A percentile compares a stretch with the other conserved stretches of the same genome.
phyloP scores from a whole-genome alignment of 2,888 invertebrate genomes.

The Limnephilus lunatus region DNA sequence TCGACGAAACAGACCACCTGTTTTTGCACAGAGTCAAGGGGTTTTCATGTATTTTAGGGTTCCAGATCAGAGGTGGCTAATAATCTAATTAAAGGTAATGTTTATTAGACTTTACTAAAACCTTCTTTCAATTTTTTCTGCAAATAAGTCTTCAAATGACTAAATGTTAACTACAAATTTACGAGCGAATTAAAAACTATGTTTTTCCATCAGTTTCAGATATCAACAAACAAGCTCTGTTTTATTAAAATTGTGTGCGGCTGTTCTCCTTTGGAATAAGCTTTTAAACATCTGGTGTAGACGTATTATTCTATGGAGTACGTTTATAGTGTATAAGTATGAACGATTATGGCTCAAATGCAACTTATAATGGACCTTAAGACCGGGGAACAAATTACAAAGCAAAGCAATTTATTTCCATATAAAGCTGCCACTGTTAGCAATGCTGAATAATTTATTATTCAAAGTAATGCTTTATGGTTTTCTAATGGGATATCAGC shows the following conservation, averaged over 20 bases:
- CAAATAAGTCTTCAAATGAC: background rate
- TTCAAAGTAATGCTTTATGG: background rate
- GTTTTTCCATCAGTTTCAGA: background rate
- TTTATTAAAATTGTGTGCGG: background rate
- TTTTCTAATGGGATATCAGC: background rate
- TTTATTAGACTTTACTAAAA: too few species aligned
- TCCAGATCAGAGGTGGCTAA: too few species aligned
- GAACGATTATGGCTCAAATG: conserved; percentile 7
- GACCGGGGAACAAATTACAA: conserved; percentile 18
- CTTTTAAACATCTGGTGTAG: conserved; percentile 23
- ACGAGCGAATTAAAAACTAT: background rate
- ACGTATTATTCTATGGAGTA: background rate
- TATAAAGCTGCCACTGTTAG: background rate
- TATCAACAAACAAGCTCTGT: background rate
- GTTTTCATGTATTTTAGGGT: too few species aligned
- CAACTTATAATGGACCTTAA: conserved; percentile 34
- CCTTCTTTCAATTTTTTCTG: background rate
- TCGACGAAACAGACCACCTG: too few species aligned
- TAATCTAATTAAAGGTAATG: too few species aligned
- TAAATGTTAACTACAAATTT: background rate
- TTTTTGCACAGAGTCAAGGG: too few species aligned
- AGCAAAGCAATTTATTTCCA: conserved; percentile 17
- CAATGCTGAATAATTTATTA: conserved; percentile 6
- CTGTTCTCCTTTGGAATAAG: background rate
- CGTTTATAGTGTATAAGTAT: background rate